Evolutionary conservation across 2,888 invertebrate species (phyloP).

Genomic region (Rhorus exstirpatorius): DNA sequence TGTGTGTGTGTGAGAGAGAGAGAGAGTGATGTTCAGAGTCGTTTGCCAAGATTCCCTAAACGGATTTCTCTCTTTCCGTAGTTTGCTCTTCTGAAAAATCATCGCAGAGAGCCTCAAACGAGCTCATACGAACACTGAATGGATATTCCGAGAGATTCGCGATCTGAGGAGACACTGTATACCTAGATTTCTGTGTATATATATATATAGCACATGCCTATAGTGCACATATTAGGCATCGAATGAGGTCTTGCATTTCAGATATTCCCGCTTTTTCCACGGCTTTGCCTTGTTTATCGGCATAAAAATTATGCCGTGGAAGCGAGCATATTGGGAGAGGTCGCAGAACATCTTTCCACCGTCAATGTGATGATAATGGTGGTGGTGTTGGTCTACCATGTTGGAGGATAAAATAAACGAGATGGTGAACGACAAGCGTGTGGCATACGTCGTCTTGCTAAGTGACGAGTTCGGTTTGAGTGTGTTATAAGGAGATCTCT

Average conservation of each 20-base stretch:
- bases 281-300: conserved; percentile 79
- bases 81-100: conserved; percentile 79
- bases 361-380: conserved; percentile 30
- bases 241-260: conserved; percentile 52
- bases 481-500: conserved; percentile 53
- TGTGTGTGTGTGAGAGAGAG: conserved; percentile 46
- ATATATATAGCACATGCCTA: conserved; percentile 18
- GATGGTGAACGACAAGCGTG: conserved; percentile 27
- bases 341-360: conserved; percentile 57
- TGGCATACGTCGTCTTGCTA: conserved; percentile 45
- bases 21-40: conserved; percentile 45
- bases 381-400: conserved; percentile 24
- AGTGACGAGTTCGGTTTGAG: conserved; percentile 49
- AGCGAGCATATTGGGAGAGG: conserved; percentile 58
- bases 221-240: conserved; percentile 59
- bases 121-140: conserved; percentile 63
- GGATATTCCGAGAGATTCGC: conserved; percentile 60
- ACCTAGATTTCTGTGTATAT: conserved; percentile 30
- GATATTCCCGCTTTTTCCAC: conserved; percentile 75
- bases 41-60: conserved; percentile 84
- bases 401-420: conserved; percentile 27
- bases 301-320: conserved; percentile 70
- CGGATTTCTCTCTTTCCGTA: conserved; percentile 74
- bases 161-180: conserved; percentile 16
- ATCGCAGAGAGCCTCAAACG: conserved; percentile 71